A percentile compares a stretch with the other conserved stretches of the same genome.
Evolutionary conservation across 1,140 invertebrate genomes (phyloP).

Genomic region (Apis cerana): DNA sequence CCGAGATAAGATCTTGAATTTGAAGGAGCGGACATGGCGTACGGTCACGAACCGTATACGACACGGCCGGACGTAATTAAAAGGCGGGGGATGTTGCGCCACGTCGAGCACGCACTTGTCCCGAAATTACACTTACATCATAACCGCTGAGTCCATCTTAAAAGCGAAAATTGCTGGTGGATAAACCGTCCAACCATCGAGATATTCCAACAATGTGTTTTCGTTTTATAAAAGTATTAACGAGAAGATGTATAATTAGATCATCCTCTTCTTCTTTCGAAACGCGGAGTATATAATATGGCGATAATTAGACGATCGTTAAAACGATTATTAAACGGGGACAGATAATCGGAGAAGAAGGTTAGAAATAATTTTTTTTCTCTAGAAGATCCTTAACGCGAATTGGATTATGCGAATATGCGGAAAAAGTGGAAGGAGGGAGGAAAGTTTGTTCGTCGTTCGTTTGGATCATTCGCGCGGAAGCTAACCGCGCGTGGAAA

Average conservation of each 20-base stretch:
- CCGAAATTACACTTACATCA: constrained; percentile 26
- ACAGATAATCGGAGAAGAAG: too few relatives aligned
- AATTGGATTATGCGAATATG: too few relatives aligned
- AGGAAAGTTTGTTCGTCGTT: too few relatives aligned
- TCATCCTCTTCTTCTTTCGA: too few relatives aligned
- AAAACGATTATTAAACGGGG: too few relatives aligned
- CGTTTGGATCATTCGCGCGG: constrained; percentile 9
- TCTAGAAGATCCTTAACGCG: too few relatives aligned
- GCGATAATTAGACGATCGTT: too few relatives aligned
- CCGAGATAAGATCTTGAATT: constrained; percentile 69
- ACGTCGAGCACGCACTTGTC: background rate
- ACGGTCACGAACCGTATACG: constrained; percentile 62
- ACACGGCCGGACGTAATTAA: constrained; percentile 37
- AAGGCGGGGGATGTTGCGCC: background rate
- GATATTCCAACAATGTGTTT: background rate
- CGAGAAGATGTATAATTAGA: too few relatives aligned
- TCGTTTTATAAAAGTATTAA: too few relatives aligned
- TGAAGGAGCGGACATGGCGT: constrained; percentile 63
- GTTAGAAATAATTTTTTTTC: too few relatives aligned
- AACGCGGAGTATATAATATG: too few relatives aligned
- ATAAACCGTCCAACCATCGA: background rate
- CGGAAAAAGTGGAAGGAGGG: too few relatives aligned
- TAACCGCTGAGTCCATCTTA: constrained; percentile 20
- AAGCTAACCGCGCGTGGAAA: constrained; percentile 50
- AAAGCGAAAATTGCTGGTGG: constrained; percentile 8